Evolutionary conservation across 2,113 vertebrate species (phyloP).

Genomic region (Calcarius ornatus): DNA sequence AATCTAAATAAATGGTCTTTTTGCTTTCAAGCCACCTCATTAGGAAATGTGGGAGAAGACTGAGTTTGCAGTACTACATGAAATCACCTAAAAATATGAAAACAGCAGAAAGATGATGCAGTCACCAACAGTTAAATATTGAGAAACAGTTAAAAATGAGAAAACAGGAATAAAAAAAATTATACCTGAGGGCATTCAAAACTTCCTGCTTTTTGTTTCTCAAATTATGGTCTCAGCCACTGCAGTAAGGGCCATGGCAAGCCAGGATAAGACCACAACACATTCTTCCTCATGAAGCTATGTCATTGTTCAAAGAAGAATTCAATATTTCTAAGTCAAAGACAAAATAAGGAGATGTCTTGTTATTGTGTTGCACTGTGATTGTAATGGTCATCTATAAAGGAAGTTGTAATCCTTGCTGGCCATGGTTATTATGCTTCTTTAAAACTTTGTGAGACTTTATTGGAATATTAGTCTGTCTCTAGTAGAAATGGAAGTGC

Average conservation of each 20-base stretch:
- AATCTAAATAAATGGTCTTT: neutral
- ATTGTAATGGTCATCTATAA: neutral
- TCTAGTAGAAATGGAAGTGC: neutral
- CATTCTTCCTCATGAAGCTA: neutral
- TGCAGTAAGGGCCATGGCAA: neutral
- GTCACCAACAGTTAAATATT: neutral
- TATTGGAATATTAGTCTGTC: neutral
- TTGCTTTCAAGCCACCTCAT: neutral
- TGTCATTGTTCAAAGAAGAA: neutral
- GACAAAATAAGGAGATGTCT: neutral
- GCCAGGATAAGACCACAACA: neutral
- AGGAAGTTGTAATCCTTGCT: neutral
- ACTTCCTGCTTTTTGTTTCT: neutral
- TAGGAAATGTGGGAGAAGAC: neutral
- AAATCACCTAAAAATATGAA: neutral
- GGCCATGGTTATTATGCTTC: neutral
- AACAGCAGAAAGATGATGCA: neutral
- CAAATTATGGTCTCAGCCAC: neutral
- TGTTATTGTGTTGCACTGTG: neutral
- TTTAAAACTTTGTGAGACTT: neutral
- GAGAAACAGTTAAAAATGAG: no score
- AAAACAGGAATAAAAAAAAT: constrained; percentile 15
- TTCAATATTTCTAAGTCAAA: neutral
- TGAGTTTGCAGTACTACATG: neutral
- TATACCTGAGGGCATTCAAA: neutral